Base-by-base conservation (phyloP, 2,113 vertebrate species). In the Callionymus lyra region DNA sequence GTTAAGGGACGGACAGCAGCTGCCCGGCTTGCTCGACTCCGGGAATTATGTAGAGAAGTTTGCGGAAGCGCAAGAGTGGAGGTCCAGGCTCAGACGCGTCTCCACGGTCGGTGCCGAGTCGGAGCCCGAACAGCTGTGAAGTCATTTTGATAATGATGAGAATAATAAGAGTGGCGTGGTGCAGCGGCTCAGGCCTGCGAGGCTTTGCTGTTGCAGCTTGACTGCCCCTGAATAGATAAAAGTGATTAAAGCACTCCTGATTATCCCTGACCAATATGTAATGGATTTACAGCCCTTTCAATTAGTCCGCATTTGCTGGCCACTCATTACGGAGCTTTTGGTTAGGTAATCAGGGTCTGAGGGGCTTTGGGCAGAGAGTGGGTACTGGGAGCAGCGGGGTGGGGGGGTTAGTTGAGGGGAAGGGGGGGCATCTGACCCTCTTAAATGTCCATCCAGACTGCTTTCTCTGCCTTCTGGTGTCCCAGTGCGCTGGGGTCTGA, bases 281-380 rank as follows among this genome's bases (percentile, higher is more conserved):
- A 95, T 96, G 92, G 91, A 92, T 95, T 94, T 95, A 94, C 90
- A 93, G 92, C 89, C 90, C 90, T 94, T 96, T 97, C 90, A 96
- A 96, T 94, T 97, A 94, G 91, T 90, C 86, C 86, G 85, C 92
- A 90, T 96, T 94, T 95, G 91, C 91, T 88, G 88, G 90, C 87
- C 89, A 90, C 89, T 92, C 88, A 92, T 93, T 94, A 92, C 90
- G 90, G 88, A 89, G 90, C 87, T 90, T 92, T 93, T 91, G 88
- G 86, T 91, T 91, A 87, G 91, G 88, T 93, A 91, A 91, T 90
- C 88, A 89, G 89, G 90, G 84, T 87, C 82, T 87, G 81, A 88
- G 65, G n/a, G 64, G 60, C 44, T 88, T 86, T 87, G 83, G 86
- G 50, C n/a, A 39, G 17, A 50, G 48, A 45, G 85, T 80, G 82